Percentiles rank a stretch among this genome's conserved stretches.
Evolutionary conservation across 2,797 vertebrate species (phyloP).

Genomic region (Coluber constrictor): DNA sequence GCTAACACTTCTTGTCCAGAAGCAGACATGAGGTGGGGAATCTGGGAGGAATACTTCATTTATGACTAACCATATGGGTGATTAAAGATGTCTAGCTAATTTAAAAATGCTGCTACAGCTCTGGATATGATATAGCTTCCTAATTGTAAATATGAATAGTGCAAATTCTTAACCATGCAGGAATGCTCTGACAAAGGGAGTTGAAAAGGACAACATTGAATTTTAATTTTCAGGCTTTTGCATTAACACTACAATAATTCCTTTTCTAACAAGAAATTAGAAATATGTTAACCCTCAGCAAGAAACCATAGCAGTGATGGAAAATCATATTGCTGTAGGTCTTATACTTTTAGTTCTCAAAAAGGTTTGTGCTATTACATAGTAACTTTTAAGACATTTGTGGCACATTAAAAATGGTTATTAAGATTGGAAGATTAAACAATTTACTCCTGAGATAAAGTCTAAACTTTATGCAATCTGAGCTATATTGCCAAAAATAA

Average conservation of each 20-base stretch:
- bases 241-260: background rate
- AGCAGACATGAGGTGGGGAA: background rate
- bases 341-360: background rate
- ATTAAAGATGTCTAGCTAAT: background rate
- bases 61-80: background rate
- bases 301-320: background rate
- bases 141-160: background rate
- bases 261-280: background rate
- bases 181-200: background rate
- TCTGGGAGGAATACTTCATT: background rate
- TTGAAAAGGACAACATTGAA: background rate
- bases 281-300: background rate
- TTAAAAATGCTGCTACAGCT: background rate
- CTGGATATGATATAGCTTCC: background rate
- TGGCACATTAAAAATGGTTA: background rate
- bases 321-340: background rate
- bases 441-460: background rate
- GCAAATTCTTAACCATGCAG: background rate
- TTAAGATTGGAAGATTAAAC: background rate
- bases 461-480: background rate
- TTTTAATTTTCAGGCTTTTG: background rate
- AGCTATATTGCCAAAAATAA: background rate
- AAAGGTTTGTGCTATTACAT: background rate
- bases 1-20: background rate
- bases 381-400: background rate